Percentiles rank a stretch among this genome's conserved stretches.
phyloP scores from a whole-genome alignment of 1,140 invertebrate species.

The Nasonia vitripennis region DNA sequence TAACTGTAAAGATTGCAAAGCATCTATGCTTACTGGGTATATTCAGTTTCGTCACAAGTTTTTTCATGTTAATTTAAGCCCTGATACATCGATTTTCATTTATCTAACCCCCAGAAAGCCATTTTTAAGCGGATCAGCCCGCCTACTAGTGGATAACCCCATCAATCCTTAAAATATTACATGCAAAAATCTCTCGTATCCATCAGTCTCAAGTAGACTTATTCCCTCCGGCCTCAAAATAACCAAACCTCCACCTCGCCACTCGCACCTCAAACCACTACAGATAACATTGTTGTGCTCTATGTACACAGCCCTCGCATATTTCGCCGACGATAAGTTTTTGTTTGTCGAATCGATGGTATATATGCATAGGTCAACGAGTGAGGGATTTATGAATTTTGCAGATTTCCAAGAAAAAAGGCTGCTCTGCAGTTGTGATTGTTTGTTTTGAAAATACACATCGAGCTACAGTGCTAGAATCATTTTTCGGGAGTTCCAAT shows the following conservation, averaged over 20 bases:
- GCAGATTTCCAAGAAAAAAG: background rate
- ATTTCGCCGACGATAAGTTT: slow-evolving; percentile 16
- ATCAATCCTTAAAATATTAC: background rate
- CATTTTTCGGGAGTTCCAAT: background rate
- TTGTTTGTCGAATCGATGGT: background rate
- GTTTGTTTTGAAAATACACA: slow-evolving; percentile 5
- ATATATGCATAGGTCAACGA: background rate
- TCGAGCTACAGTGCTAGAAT: background rate
- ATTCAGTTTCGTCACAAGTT: no score
- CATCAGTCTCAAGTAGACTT: background rate
- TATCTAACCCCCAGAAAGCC: no score
- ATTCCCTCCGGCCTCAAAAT: background rate
- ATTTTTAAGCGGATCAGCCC: no score
- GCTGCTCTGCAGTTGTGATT: background rate
- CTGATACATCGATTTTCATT: no score
- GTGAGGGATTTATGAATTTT: background rate
- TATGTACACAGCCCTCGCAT: slow-evolving; percentile 1
- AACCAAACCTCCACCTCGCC: background rate
- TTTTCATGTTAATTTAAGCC: no score
- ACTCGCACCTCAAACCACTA: background rate
- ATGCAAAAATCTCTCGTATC: background rate
- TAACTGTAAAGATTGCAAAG: no score
- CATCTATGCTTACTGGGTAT: no score
- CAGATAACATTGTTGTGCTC: slow-evolving; percentile 20
- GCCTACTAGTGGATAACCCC: background rate